Evolutionary conservation across 2,113 vertebrate genomes (phyloP).

Genomic region (Harpagus bidentatus): DNA sequence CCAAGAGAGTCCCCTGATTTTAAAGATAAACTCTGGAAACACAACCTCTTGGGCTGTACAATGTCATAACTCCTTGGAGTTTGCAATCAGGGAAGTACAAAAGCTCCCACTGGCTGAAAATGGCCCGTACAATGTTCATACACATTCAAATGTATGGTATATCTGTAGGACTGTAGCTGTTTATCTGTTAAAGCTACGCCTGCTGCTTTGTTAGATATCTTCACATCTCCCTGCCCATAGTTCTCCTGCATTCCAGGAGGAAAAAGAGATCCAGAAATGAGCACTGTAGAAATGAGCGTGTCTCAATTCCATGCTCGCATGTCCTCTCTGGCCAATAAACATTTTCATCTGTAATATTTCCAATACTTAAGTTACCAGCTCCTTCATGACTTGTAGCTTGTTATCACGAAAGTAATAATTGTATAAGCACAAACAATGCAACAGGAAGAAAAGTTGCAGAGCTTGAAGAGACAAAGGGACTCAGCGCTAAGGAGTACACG

Average conservation of each 20-base stretch:
- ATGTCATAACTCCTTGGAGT: neutral
- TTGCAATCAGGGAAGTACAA: neutral
- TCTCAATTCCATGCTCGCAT: neutral
- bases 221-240: neutral
- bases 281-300: neutral
- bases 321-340: neutral
- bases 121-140: rapidly evolving
- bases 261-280: neutral
- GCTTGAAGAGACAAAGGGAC: neutral
- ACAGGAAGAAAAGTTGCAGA: neutral
- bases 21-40: neutral
- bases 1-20: neutral
- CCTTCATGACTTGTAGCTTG: neutral
- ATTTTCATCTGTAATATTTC: neutral
- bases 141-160: neutral
- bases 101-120: neutral
- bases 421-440: neutral
- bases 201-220: neutral
- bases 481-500: rapidly evolving
- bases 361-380: neutral
- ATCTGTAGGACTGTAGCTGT: neutral
- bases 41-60: neutral
- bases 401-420: neutral
- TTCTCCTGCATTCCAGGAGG: neutral
- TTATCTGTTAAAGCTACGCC: rapidly evolving